Evolutionary conservation across 2,113 vertebrate genomes (phyloP), one percentile per base, ranked within the genome.

Genomic region (Proteles cristata): DNA sequence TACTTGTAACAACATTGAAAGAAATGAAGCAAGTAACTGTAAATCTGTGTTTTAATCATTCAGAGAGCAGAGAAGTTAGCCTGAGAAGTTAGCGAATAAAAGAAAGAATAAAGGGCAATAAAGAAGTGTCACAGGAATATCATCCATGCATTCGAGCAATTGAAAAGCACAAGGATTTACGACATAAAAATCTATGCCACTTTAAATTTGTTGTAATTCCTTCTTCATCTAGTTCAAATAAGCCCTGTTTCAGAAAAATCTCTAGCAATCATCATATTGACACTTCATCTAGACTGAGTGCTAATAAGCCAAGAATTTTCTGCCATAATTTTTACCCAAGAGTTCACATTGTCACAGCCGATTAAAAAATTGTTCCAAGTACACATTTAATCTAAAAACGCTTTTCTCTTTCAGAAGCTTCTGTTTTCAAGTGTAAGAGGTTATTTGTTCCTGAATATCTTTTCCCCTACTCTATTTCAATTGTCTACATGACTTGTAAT

Each of bases 201-300:
- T 94, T 97, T 71, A 96, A 93, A 97, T 97, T 97, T 96, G 87
- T 66, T 96, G 65, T 88, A 92, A 91, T 97, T 96, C 88, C 61
- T 94, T 96, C 97, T 96, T 97, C 96, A 96, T 97, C 95, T 92
- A 86, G 88, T 90, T 97, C 97, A 96, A 95, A 98, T 96, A 96
- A 97, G 96, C 88, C 76, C 94, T 65, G 68, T 96, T 97, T 97
- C 90, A 92, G 93, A 95, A 95, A 95, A 96, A 77, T 94, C 74
- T 97, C 95, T 45, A 16, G 92, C 63, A 93, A 95, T 97, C 97
- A 93, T 96, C 97, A 73, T 96, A 95, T 96, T 97, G 96, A 97
- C 95, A 97, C 87, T 97, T 96, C 83, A 96, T 97, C 89, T 96
- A 92, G 86, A 88, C 90, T 16, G 87, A 95, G 84, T 68, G 80